Evolutionary conservation across 2,113 vertebrate genomes (phyloP).

Genomic region (Phalacrocorax pelagicus): DNA sequence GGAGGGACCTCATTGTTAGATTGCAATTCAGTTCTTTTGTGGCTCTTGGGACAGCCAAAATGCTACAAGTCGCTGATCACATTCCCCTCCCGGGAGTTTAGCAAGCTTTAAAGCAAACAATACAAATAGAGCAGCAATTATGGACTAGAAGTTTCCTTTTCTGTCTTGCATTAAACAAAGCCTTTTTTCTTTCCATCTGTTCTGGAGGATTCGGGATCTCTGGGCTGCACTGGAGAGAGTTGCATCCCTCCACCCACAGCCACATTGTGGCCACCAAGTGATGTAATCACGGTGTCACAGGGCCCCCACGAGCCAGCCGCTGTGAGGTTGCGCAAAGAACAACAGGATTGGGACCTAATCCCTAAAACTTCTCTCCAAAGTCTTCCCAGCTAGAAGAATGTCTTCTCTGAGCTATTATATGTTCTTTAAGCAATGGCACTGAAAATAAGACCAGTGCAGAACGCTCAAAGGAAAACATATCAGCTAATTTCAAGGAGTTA

Average conservation of each 20-base stretch:
- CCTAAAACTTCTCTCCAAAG: not conserved
- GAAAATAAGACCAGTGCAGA: not conserved
- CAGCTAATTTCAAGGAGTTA: not conserved
- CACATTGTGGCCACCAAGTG: not conserved
- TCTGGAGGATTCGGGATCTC: not conserved
- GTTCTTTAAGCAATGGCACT: not conserved
- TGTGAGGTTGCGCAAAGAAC: not conserved
- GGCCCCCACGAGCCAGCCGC: rapidly evolving
- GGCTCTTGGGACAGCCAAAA: not conserved
- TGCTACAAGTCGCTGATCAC: not conserved
- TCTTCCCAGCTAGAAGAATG: not conserved
- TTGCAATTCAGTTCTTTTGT: not conserved
- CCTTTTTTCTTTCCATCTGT: not conserved
- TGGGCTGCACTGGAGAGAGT: rapidly evolving
- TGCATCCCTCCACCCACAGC: not conserved
- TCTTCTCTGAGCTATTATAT: not conserved
- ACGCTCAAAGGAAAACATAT: not conserved
- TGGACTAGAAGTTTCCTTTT: not conserved
- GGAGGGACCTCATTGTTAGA: not conserved
- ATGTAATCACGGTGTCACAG: not conserved
- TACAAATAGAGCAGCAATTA: not conserved
- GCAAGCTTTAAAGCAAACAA: not conserved
- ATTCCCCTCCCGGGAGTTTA: not conserved
- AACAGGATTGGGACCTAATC: not conserved
- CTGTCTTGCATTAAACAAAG: not conserved